Evolutionary conservation across 2,888 invertebrate genomes (phyloP), one percentile per base, ranked within the genome.

Genomic region (Standfussiana lucernea): DNA sequence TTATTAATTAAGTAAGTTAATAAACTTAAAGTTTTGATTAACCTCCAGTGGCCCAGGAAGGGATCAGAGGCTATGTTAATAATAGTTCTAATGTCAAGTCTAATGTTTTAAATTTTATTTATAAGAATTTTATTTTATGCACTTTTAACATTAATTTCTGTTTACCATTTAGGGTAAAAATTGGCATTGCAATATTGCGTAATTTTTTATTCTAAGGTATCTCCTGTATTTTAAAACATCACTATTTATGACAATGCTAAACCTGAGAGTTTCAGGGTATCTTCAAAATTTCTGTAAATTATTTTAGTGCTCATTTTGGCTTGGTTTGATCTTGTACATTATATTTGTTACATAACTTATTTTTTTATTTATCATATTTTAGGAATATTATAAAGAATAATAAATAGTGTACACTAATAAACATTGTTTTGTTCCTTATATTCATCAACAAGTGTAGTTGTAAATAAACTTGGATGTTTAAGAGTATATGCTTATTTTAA

Each of bases 1-100:
- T 93, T 94, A 93, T 93, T 93, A 92, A 90, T 93, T 93, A 92
- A 90, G 92, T 94, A 94, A 95, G 93, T 93, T 94, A 87, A 92
- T 90, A 85, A 91, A 91, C 88, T 93, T 88, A 86, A 92, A 92
- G 91, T 92, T 94, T 94, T 92, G 93, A 92, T 92, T 91, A 90
- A 86, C 92, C 89, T 89, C 88, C 90, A 90, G 86, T 88, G 83
- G 87, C 88, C 91, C 90, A 86, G 77, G 79, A 84, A 84, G 87
- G 90, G 90, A 88, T 89, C 82, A 86, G 87, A 93, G 94, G 93
- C 92, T 93, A 92, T 92, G 92, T 93, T 93, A 91, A 91, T 91
- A 90, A 86, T 89, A 88, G 85, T 79, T 83, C 79, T 90, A 89
- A 88, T 90, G 79, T 89, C 87, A 89, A 82, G 84, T 88, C 81